Conservation (phyloP, 2,888 invertebrate genomes). For the Zaprionus lineosus region DNA sequence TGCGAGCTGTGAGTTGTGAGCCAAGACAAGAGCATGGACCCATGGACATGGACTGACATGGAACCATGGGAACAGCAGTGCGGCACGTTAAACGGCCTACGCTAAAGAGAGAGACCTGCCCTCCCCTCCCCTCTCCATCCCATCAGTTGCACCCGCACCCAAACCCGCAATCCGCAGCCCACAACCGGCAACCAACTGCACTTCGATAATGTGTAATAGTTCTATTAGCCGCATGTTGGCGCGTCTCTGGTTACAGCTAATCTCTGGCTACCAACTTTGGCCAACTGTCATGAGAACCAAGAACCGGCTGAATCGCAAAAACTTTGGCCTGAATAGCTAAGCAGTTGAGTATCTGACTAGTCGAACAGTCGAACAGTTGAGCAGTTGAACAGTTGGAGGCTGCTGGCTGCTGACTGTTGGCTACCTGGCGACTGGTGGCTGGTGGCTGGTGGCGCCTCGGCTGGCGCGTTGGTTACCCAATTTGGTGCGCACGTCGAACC, state of each 20-base stretch:
- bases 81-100: constrained; percentile 43
- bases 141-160: neutral
- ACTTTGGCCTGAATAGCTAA: constrained; percentile 56
- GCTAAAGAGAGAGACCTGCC: constrained; percentile 21
- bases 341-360: constrained; percentile 24
- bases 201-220: constrained; percentile 74
- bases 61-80: constrained; percentile 49
- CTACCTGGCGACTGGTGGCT: too few relatives aligned
- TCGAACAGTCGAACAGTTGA: constrained; percentile 14
- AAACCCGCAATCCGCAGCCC: neutral
- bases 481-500: constrained; percentile 63
- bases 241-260: constrained; percentile 75
- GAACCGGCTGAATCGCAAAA: constrained; percentile 42
- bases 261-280: constrained; percentile 76
- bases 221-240: constrained; percentile 74
- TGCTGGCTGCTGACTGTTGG: too few relatives aligned
- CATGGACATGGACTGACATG: constrained; percentile 22
- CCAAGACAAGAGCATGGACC: constrained; percentile 11
- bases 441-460: constrained; percentile 58
- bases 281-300: constrained; percentile 55
- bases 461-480: constrained; percentile 57
- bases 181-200: constrained; percentile 4
- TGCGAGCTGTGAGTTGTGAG: constrained; percentile 11
- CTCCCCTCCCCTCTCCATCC: neutral
- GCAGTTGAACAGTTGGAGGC: constrained; percentile 24